phyloP scores from a whole-genome alignment of 2,113 vertebrate species.

The Propithecus coquereli region DNA sequence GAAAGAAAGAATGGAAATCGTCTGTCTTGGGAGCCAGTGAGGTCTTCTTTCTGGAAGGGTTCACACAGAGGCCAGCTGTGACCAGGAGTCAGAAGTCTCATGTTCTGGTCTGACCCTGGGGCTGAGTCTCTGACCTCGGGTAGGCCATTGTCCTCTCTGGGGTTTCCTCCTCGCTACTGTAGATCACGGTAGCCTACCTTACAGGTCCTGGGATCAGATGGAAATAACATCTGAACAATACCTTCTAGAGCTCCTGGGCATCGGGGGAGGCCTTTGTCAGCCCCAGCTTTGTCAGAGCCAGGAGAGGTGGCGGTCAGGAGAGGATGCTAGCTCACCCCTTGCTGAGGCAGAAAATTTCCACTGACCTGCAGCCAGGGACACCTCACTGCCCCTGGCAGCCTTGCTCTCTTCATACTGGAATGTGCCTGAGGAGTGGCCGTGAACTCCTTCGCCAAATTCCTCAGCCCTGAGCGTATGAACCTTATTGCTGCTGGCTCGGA shows the following conservation, averaged over 20 bases:
- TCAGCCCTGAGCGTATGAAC: conserved; percentile 28
- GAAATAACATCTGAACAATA: neutral
- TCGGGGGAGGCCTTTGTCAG: neutral
- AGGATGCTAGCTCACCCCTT: neutral
- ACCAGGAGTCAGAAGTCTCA: neutral
- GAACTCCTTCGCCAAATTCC: conserved; percentile 52
- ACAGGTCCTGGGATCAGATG: neutral
- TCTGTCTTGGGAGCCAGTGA: neutral
- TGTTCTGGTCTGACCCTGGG: neutral
- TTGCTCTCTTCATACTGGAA: conserved; percentile 45
- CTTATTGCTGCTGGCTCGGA: neutral
- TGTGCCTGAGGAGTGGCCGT: conserved; percentile 41
- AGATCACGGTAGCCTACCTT: neutral
- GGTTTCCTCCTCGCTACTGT: neutral
- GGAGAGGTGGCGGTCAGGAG: neutral
- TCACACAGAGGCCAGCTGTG: neutral
- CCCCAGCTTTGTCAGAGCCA: neutral
- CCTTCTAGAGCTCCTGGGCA: neutral
- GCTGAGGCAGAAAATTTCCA: conserved; percentile 49
- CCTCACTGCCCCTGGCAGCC: conserved; percentile 44
- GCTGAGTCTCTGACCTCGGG: neutral
- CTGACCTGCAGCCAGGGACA: conserved; percentile 50
- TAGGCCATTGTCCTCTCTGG: neutral
- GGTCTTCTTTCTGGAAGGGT: neutral
- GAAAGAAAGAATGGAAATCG: neutral